These are phyloP conservation scores for Embidobia sp. DNA, from an alignment of 2,888 invertebrate genomes.

Conservation along the genomic window DNA sequence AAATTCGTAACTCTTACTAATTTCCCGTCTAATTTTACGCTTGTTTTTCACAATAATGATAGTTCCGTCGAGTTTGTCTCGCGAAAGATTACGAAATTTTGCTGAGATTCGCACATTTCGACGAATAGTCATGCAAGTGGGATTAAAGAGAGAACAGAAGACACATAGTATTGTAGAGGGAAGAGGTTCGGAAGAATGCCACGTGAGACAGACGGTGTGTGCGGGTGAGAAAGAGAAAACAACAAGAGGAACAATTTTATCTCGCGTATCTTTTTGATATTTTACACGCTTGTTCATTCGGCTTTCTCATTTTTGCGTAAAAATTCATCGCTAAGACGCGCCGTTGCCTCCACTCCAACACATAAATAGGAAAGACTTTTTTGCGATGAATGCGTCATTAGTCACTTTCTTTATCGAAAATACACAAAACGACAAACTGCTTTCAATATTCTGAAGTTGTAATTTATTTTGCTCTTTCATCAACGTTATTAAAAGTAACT, in stretches of 20 bases:
- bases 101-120: conserved; percentile 47
- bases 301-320: conserved; percentile 50
- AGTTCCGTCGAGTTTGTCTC: conserved; percentile 33
- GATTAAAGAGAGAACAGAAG: conserved; percentile 64
- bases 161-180: conserved; percentile 59
- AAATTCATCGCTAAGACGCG: conserved; percentile 34
- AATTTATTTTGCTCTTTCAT: too few species aligned
- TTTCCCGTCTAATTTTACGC: background rate
- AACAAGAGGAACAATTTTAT: conserved; percentile 61
- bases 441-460: conserved; percentile 9
- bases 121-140: conserved; percentile 60
- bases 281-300: conserved; percentile 47
- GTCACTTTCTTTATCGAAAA: conserved; percentile 33
- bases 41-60: conserved; percentile 14
- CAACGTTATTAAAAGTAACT: too few species aligned
- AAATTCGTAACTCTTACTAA: background rate
- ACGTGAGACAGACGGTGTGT: conserved; percentile 7
- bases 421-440: conserved; percentile 9
- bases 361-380: conserved; percentile 25
- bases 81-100: conserved; percentile 52
- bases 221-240: conserved; percentile 14
- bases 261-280: conserved; percentile 58
- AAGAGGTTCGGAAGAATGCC: conserved; percentile 49
- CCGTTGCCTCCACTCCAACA: background rate
- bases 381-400: conserved; percentile 30